phyloP scores from a whole-genome alignment of 2,888 invertebrate genomes.

The Drosophila paracracens region DNA sequence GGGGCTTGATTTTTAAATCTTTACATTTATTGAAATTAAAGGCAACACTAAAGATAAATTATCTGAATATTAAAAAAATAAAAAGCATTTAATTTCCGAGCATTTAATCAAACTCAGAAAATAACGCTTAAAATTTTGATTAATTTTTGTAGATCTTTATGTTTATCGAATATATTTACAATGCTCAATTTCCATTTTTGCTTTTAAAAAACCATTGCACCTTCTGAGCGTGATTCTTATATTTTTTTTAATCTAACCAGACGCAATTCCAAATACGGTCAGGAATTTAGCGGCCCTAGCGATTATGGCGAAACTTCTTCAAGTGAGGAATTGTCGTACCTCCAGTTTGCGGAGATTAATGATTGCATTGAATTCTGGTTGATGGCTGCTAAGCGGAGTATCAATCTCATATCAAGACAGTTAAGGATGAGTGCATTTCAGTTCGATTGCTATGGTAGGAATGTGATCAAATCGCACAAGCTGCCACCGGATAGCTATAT shows the following conservation, averaged over 20 bases:
- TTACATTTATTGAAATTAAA: not conserved
- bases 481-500: constrained; percentile 97
- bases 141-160: not conserved
- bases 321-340: constrained; percentile 62
- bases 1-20: not conserved
- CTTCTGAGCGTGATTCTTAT: not conserved
- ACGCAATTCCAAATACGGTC: constrained; percentile 33
- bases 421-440: constrained; percentile 92
- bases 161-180: not conserved
- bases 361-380: constrained; percentile 87
- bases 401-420: constrained; percentile 90
- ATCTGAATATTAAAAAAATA: not conserved
- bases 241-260: constrained; percentile 10
- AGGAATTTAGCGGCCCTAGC: not conserved
- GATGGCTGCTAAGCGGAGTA: constrained; percentile 87
- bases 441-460: constrained; percentile 93
- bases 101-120: not conserved
- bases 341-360: constrained; percentile 85
- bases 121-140: not conserved
- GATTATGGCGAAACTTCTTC: not conserved
- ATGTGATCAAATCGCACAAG: constrained; percentile 93
- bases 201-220: not conserved
- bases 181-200: not conserved
- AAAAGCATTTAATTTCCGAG: not conserved
- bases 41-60: not conserved